Conservation (phyloP, 2,113 vertebrate species). For the Vombatus ursinus region DNA sequence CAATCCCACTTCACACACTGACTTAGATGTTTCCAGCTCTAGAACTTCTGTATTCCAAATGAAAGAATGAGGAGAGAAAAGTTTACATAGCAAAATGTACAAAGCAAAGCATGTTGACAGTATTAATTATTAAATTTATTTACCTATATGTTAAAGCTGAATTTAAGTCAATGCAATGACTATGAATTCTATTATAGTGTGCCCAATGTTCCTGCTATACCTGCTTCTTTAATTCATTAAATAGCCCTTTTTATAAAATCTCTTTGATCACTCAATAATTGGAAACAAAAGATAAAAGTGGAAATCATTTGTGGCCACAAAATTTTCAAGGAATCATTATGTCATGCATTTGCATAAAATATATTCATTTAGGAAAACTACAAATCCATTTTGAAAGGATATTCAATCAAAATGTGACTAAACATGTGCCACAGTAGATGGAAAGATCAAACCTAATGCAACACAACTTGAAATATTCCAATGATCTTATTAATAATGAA, state of each 20-base stretch:
- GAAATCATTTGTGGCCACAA: slow-evolving; percentile 73
- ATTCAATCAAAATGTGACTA: slow-evolving; percentile 70
- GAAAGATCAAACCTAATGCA: slow-evolving; percentile 74
- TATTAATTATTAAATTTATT: slow-evolving; percentile 19
- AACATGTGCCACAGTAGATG: slow-evolving; percentile 56
- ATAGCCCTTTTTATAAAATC: slow-evolving; percentile 73
- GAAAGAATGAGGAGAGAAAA: neutral
- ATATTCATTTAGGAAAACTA: slow-evolving; percentile 81
- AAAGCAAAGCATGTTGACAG: neutral
- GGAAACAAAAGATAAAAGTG: slow-evolving; percentile 73
- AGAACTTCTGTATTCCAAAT: neutral
- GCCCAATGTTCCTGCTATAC: neutral
- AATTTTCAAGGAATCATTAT: slow-evolving; percentile 81
- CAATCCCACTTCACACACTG: neutral
- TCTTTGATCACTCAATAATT: slow-evolving; percentile 81
- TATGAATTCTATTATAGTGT: slow-evolving; percentile 1
- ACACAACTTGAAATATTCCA: slow-evolving; percentile 66
- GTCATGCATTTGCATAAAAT: slow-evolving; percentile 81
- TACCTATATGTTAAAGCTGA: slow-evolving; percentile 37
- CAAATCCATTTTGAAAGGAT: slow-evolving; percentile 80
- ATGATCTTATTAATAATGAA: slow-evolving; percentile 73
- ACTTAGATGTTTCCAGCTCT: neutral
- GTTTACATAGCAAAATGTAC: neutral
- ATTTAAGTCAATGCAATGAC: neutral
- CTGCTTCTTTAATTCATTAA: slow-evolving; percentile 77